Evolutionary conservation across 1,140 invertebrate species (phyloP), one percentile per base, ranked within the genome.

Genomic region (Lepidurus couesii): DNA sequence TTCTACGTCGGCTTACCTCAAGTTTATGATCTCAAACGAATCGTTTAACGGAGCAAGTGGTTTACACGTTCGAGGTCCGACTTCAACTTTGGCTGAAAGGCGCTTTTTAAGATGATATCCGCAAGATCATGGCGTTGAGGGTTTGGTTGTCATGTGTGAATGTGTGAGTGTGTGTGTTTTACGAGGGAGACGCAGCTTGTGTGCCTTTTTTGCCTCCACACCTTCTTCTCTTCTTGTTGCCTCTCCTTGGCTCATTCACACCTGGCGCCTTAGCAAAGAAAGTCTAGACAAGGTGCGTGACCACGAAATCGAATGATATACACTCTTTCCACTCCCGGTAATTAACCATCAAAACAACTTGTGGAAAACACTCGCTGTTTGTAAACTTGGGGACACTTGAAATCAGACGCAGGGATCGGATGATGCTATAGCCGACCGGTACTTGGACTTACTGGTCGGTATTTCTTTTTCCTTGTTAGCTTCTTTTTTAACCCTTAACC

Each of bases 221-320:
- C 53, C 53, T 65, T 65, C 9, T 65, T 65, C 53, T 9, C 9
- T 65, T 65, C 53, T 65, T 21, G 53, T 21, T n/a, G 53, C 53
- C 53, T 65, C 53, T 65, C 53, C 53, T 65, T 65, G 53, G 53
- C 53, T 65, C 53, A 65, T 65, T 65, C 53, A 65, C 53, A 65
- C 53, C 53, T 65, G 53, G 53, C 53, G 53, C 53, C 53, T 65
- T 65, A 21, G n/a, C 53, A 65, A 65, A 65, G 53, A 65, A 65
- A 65, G 53, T 65, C 53, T 65, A 65, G 53, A 65, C 53, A 65
- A 65, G 53, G 53, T 65, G 53, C 53, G 53, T 65, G 53, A 65
- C 53, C 53, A 65, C 53, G 53, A 65, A 65, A 65, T 65, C 53
- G 53, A 65, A 65, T 65, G 13, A 65, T 65, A 65, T 65, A 65